These are phyloP conservation scores for Lochmaea capreae DNA, from an alignment of 2,888 invertebrate genomes.

Conservation along the genomic window DNA sequence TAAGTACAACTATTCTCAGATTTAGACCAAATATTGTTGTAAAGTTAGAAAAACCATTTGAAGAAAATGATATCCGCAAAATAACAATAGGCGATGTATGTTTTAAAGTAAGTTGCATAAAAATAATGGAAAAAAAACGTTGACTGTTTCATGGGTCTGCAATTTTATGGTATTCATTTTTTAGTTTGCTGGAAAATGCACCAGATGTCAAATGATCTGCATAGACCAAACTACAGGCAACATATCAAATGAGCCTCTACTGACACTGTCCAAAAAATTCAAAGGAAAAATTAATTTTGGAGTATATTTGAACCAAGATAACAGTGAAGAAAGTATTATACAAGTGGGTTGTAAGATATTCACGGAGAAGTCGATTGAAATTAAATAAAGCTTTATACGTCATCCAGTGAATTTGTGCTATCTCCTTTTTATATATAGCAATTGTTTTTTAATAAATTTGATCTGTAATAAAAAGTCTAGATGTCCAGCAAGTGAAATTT, in stretches of 20 bases:
- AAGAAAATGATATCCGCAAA: constrained; percentile 79
- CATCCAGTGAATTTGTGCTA: background rate
- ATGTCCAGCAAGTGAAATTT: too few relatives aligned
- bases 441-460: background rate
- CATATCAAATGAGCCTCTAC: constrained; percentile 82
- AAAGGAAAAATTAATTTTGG: constrained; percentile 84
- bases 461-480: too few relatives aligned
- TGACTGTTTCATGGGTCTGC: too few relatives aligned
- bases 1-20: constrained; percentile 71
- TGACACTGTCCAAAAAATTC: constrained; percentile 79
- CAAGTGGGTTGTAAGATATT: constrained; percentile 28
- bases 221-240: constrained; percentile 88
- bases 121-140: background rate
- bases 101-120: constrained; percentile 70
- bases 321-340: constrained; percentile 23
- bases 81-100: constrained; percentile 74
- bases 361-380: background rate
- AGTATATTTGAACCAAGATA: constrained; percentile 72
- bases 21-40: constrained; percentile 94
- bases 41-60: constrained; percentile 77
- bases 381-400: background rate
- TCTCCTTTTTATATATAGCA: too few relatives aligned
- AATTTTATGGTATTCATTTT: constrained; percentile 45
- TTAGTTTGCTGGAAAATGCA: constrained; percentile 84
- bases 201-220: constrained; percentile 96